Evolutionary conservation across 2,888 invertebrate species (phyloP).

Genomic region (Rapana venosa): DNA sequence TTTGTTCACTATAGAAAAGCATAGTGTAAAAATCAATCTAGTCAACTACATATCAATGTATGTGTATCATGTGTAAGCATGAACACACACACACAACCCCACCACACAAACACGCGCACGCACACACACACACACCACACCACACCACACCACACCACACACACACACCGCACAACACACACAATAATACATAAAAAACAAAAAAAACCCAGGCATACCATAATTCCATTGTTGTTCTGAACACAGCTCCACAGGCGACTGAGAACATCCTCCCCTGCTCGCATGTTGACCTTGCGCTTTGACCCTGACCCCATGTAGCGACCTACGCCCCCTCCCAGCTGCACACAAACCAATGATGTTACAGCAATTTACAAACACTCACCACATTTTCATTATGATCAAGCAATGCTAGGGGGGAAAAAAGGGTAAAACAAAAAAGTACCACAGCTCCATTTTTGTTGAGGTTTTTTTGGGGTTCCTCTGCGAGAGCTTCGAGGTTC

Average conservation of each 20-base stretch:
- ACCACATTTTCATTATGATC: not conserved
- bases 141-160: not conserved
- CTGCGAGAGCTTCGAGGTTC: no score
- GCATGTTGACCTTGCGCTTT: constrained; percentile 70
- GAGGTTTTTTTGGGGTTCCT: not conserved
- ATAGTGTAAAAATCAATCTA: no score
- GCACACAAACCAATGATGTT: constrained; percentile 16
- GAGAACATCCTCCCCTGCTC: constrained; percentile 87
- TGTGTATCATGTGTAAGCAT: no score
- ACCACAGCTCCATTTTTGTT: not conserved
- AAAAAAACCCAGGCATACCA: constrained; percentile 82
- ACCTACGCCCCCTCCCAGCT: constrained; percentile 74
- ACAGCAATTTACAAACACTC: not conserved
- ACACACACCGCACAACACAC: not conserved
- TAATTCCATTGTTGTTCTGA: constrained; percentile 95
- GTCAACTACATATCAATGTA: no score
- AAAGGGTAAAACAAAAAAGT: not conserved
- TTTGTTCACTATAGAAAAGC: no score
- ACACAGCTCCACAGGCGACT: constrained; percentile 96
- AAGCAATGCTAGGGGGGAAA: not conserved
- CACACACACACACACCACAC: not conserved
- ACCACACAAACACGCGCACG: not conserved
- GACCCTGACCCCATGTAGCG: constrained; percentile 70
- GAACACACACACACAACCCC: no score
- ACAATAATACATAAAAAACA: not conserved